phyloP scores from a whole-genome alignment of 2,888 invertebrate genomes.

The Poecilobothrus nobilitatus region DNA sequence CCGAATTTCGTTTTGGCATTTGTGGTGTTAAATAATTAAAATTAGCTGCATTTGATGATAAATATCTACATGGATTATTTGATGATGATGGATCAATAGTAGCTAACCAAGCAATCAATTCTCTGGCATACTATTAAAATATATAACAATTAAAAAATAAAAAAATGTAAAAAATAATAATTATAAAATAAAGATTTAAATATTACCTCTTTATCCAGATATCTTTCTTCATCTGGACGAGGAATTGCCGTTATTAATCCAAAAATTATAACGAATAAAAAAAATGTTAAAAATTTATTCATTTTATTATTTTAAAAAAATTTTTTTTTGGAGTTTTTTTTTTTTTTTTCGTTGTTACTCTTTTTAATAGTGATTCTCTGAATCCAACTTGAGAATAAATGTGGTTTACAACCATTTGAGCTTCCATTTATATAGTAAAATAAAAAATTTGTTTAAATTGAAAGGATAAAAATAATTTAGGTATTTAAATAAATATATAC shows the following conservation, averaged over 20 bases:
- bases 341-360: neutral
- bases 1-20: conserved; percentile 57
- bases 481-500: too few relatives aligned
- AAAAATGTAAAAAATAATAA: neutral
- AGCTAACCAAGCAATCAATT: conserved; percentile 36
- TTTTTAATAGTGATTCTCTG: neutral
- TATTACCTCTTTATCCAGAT: conserved; percentile 37
- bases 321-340: neutral
- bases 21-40: conserved; percentile 23
- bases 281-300: conserved; percentile 18
- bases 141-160: neutral
- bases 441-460: neutral
- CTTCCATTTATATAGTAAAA: neutral
- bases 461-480: neutral
- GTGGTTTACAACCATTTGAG: neutral
- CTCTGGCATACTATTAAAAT: conserved; percentile 30
- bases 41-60: conserved; percentile 26
- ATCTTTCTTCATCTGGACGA: conserved; percentile 38
- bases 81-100: conserved; percentile 31
- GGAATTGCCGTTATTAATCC: conserved; percentile 27
- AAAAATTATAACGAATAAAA: conserved; percentile 20
- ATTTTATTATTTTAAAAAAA: conserved; percentile 23
- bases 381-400: neutral
- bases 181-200: neutral
- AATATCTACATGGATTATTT: conserved; percentile 28